phyloP scores from a whole-genome alignment of 2,113 vertebrate species.

The Leptocoma aspasia region DNA sequence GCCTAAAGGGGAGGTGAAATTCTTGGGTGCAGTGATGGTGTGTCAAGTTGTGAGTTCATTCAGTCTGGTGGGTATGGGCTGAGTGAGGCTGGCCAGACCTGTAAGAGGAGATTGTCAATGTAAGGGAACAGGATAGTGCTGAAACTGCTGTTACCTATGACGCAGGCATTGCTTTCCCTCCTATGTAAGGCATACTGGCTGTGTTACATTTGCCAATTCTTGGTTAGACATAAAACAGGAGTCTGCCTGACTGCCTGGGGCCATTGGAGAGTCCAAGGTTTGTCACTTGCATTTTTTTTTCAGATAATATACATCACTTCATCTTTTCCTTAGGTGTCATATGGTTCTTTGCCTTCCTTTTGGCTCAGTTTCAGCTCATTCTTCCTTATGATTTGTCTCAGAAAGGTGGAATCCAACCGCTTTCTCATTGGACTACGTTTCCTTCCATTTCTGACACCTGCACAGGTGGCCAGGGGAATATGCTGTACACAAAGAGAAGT shows the following conservation, averaged over 20 bases:
- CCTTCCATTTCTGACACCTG: rapidly evolving
- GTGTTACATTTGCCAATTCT: background rate
- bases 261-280: background rate
- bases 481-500: background rate
- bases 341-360: background rate
- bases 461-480: background rate
- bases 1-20: background rate
- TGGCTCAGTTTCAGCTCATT: background rate
- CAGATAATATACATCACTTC: background rate
- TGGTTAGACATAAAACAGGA: background rate
- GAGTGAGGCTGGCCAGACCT: background rate
- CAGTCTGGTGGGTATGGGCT: background rate
- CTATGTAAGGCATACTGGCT: background rate
- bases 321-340: background rate
- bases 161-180: background rate
- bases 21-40: background rate
- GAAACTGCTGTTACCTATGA: background rate
- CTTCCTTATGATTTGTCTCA: background rate
- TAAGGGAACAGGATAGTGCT: background rate
- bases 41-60: background rate
- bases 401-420: background rate
- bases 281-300: background rate
- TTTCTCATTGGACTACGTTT: background rate
- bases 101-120: background rate
- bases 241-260: background rate